A percentile compares a stretch with the other conserved stretches of the same genome.
Conservation (phyloP, 2,888 invertebrate species). For the Pollenia angustigena region DNA sequence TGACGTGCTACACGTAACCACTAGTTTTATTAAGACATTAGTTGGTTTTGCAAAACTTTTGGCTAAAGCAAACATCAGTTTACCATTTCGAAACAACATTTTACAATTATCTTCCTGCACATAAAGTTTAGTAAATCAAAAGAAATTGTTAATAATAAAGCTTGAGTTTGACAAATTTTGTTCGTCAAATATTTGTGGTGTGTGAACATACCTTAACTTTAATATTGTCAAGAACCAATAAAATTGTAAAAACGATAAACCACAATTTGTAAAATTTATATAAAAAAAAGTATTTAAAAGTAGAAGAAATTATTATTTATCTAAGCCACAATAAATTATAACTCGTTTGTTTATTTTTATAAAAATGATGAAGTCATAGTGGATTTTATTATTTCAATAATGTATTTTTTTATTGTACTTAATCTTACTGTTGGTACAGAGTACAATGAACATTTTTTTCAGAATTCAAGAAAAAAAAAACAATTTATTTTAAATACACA, state of each 20-base stretch:
- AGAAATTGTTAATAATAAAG: no score
- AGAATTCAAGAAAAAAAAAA: background rate
- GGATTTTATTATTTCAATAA: background rate
- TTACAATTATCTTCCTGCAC: no score
- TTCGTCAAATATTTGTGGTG: no score
- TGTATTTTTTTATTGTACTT: background rate
- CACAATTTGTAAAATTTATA: background rate
- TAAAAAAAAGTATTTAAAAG: background rate
- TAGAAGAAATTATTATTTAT: background rate
- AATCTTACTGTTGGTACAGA: background rate
- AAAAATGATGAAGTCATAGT: constrained; percentile 40
- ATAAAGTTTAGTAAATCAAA: no score
- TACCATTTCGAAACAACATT: no score
- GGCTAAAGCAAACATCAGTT: no score
- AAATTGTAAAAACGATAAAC: background rate
- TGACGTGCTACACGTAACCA: no score
- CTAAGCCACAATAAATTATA: constrained; percentile 4
- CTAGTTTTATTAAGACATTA: no score
- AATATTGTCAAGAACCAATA: no score
- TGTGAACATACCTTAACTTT: background rate
- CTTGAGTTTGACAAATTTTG: no score
- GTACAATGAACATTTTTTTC: constrained; percentile 10
- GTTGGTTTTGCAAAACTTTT: no score
- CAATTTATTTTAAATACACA: background rate
- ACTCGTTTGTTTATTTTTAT: constrained; percentile 6